Evolutionary conservation across 2,888 invertebrate species (phyloP).

Genomic region (Antitype chi): DNA sequence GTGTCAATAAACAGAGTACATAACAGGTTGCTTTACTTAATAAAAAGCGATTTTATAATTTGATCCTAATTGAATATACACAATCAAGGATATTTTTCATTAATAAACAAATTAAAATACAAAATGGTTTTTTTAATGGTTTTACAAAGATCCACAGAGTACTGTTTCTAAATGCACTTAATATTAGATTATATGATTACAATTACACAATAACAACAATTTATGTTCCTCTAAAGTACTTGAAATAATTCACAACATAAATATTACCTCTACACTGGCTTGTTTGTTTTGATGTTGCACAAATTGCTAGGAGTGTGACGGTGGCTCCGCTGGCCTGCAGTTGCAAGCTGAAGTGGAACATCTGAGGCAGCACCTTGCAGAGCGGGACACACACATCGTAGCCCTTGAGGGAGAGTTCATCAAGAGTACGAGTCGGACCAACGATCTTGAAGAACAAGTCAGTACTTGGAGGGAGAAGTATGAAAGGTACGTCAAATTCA

Average conservation of each 20-base stretch:
- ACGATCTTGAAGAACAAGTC: slow-evolving; percentile 95
- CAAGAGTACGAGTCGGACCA: slow-evolving; percentile 94
- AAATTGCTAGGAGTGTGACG: slow-evolving; percentile 85
- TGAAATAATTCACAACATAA: slow-evolving; percentile 29
- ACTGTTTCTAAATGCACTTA: too few relatives aligned
- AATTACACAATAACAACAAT: neutral
- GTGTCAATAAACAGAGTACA: slow-evolving; percentile 2
- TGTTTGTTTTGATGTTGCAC: slow-evolving; percentile 81
- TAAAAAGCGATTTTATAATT: neutral
- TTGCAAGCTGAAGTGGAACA: slow-evolving; percentile 97
- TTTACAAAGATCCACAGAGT: too few relatives aligned
- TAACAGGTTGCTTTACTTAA: neutral
- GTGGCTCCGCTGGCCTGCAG: slow-evolving; percentile 90
- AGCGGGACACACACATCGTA: slow-evolving; percentile 95
- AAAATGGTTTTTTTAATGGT: neutral
- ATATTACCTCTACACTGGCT: slow-evolving; percentile 72
- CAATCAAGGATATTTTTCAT: neutral
- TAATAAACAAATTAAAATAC: neutral
- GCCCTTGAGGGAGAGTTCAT: slow-evolving; percentile 96
- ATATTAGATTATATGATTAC: neutral
- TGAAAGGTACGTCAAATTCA: slow-evolving; percentile 91
- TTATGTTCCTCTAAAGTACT: slow-evolving; percentile 61
- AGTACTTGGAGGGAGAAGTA: slow-evolving; percentile 98
- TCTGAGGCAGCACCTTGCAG: slow-evolving; percentile 94
- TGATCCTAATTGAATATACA: neutral